These are phyloP conservation scores for Drosophila oshimai DNA, from an alignment of 1,140 invertebrate genomes.

Conservation along the genomic window DNA sequence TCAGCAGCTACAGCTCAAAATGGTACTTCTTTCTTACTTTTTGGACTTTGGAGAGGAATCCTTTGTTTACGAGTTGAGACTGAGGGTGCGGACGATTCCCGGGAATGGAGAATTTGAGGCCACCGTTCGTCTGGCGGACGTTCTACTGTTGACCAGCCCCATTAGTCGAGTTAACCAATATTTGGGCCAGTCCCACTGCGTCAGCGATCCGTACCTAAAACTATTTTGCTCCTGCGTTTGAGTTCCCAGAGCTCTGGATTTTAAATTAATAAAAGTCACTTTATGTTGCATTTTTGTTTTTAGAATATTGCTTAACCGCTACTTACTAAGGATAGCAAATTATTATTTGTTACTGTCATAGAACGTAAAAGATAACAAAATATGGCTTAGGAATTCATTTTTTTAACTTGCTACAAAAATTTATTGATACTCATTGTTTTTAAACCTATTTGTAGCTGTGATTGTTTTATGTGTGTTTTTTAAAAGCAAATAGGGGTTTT, in stretches of 20 bases:
- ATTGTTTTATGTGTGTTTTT: too few relatives aligned
- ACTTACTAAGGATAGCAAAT: too few relatives aligned
- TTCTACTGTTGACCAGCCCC: conserved; percentile 2
- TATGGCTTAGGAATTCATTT: too few relatives aligned
- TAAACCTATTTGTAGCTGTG: too few relatives aligned
- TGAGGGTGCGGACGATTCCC: conserved; percentile 13
- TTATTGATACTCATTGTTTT: too few relatives aligned
- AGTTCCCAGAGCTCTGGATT: not conserved
- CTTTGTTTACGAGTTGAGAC: conserved; percentile 2
- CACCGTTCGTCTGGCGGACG: conserved; percentile 9
- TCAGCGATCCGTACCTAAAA: conserved; percentile 5
- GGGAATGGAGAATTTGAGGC: conserved; percentile 23
- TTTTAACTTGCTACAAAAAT: too few relatives aligned
- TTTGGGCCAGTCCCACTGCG: conserved; percentile 2
- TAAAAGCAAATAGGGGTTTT: too few relatives aligned
- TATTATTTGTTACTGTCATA: too few relatives aligned
- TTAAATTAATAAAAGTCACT: not conserved
- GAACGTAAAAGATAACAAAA: too few relatives aligned
- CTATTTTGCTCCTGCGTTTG: conserved; percentile 56
- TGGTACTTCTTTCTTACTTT: conserved; percentile 83
- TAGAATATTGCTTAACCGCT: too few relatives aligned
- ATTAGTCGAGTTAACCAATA: conserved; percentile 17
- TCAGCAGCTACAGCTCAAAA: not conserved
- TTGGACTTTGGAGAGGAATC: not conserved
- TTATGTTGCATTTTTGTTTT: too few relatives aligned